phyloP scores from a whole-genome alignment of 2,888 invertebrate species.

The Dicycla oo region DNA sequence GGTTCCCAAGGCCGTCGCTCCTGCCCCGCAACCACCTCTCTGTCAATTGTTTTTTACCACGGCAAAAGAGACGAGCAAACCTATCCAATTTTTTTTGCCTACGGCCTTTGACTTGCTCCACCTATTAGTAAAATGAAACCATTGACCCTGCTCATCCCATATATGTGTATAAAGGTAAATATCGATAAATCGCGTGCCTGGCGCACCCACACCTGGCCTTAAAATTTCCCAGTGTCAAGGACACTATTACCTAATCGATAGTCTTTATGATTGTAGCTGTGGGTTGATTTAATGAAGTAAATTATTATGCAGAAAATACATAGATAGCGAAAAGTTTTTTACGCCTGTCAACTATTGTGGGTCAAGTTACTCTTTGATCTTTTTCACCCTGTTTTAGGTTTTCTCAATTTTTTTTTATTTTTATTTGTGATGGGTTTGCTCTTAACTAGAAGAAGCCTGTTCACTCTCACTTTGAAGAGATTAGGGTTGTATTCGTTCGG shows the following conservation, averaged over 20 bases:
- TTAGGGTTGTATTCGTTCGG: too few species aligned
- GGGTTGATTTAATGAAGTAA: not conserved
- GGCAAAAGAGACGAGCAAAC: not conserved
- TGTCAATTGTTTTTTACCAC: not conserved
- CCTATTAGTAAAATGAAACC: not conserved
- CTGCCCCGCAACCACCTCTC: not conserved
- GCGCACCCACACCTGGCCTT: conserved; percentile 28
- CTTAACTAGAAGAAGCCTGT: too few species aligned
- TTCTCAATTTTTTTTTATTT: not conserved
- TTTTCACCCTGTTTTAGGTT: not conserved
- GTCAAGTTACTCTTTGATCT: not conserved
- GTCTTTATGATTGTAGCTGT: not conserved
- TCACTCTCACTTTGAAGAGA: too few species aligned
- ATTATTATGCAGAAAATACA: not conserved
- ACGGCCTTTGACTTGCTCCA: not conserved
- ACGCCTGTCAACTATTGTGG: not conserved
- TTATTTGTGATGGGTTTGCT: too few species aligned
- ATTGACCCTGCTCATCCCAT: conserved; percentile 8
- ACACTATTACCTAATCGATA: conserved; percentile 49
- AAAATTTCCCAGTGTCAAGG: conserved; percentile 50
- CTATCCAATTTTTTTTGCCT: not conserved
- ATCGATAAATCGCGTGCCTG: conserved; percentile 15
- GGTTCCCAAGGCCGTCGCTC: not conserved
- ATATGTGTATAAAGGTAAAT: conserved; percentile 19
- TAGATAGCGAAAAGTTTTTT: not conserved